Base-by-base conservation (phyloP, 2,797 vertebrate species). In the Hipposideros larvatus region DNA sequence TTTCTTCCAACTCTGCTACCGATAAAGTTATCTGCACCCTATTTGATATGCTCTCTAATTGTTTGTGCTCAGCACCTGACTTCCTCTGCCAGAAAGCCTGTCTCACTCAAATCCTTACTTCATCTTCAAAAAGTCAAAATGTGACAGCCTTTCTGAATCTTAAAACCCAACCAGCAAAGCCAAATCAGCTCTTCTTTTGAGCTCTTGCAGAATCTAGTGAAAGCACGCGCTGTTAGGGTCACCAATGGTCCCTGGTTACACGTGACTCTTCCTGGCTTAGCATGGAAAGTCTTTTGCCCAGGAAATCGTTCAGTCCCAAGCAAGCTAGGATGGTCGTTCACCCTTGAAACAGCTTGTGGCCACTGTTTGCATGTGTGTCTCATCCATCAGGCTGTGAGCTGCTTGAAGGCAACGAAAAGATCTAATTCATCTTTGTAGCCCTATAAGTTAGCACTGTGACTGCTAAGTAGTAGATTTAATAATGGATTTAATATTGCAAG, bases 71-170 rank as follows among this genome's bases (percentile, higher is more conserved):
- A 59, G 7, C 22, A 77, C 22, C 4, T 74, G 34, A 6, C 21
- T 4, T 88, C 31, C 26, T 37, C 95, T 86, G 3, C 48, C n/a
- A 43, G 51, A 53, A 90, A 87, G n/a, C 6, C 19, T 13, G 37
- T 11, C 16, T 59, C 37, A 18, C 87, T 90, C 18, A 88, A 73
- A 51, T 31, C 7, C 55, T 83, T 37, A 73, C 37, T 48, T 91
- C 3, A 84, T 14, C 46, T 65, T 93, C 37, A 87, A 74, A 91
- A 84, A 51, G 11, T 92, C 31, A 55, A 26, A 90, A 6, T 55
- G 19, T 78, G 7, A 43, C 19, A 63, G 74, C 10, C 68, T 66
- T 66, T 34, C 37, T 55, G 63, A 71, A 22, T 77, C 28, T 73
- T 74, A 57, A 83, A 88, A 77, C 1, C 21, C 8, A 53, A 63